Evolutionary conservation across 2,797 vertebrate genomes (phyloP), one percentile per base, ranked within the genome.

Genomic region (Argya squamiceps): DNA sequence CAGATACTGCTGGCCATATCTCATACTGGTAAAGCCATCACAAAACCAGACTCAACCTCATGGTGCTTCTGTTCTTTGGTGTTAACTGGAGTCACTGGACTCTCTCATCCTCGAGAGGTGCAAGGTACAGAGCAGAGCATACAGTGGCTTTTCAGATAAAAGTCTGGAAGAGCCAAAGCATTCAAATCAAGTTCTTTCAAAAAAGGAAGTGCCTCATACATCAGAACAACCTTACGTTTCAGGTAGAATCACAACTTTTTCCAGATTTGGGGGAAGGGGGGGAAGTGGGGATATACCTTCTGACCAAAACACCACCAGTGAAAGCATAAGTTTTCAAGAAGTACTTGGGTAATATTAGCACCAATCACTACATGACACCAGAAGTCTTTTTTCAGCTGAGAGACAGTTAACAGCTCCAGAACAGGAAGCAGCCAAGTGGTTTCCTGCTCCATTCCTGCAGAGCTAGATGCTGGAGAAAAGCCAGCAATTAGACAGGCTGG

Each of bases 381-480:
- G 9, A 55, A 37, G 32, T 27, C 10, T 62, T 55, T 62, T 73
- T 67, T 65, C 88, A 90, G 56, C 39, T 63, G 67, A 55, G 62
- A 88, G 24, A 68, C 32, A 63, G 77, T 86, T 80, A 95, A 84
- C 32, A 81, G 78, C 29, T 84, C 46, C 58, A 60, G 36, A 93
- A 58, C 29, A 50, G 36, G 63, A 37, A 69, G 43, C 93, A 94
- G 89, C 55, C 77, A 81, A 93, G 36, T 41, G 47, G 52, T 59
- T 93, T 84, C 70, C 90, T 81, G 77, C 73, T 81, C 58, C 39
- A 13, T 29, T 93, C 75, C 65, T 43, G 74, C 62, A 81, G 55
- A 91, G 73, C 2, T 80, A 65, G 84, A 93, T 39, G 43, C 73
- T 93, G 89, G 64, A 92, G 50, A 49, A 92, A 34, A 90, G 82